Base-by-base conservation (phyloP, 2,113 vertebrate genomes). In the Bubalus kerabau region DNA sequence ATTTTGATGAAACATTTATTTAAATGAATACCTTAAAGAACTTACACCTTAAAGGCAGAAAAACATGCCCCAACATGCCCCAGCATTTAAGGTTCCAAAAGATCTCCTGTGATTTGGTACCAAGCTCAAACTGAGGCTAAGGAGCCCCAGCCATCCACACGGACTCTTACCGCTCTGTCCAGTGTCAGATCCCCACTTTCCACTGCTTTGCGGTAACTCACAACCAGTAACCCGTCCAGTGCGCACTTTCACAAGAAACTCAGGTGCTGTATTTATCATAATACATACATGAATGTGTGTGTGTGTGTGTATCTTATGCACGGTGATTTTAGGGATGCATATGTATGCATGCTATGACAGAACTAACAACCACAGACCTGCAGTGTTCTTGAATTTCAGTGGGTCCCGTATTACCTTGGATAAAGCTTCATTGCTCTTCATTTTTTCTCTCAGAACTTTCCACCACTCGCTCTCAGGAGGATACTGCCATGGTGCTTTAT, bases 401-500 rank as follows among this genome's bases (percentile, higher is more conserved):
- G 26, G 71, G 54, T 52, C 46, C 50, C 1, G 40, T 0, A 14
- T 52, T 98, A 99, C 99, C 99, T 99, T 99, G 14, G 99, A 99
- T 89, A 98, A 98, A 94, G 99, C 98, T 95, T 99, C 98, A 28
- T 99, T 99, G 95, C 95, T 98, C 80, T 94, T 98, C 64, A 99
- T 99, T 98, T 99, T 99, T 57, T 98, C 98, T 96, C 92, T 99
- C 26, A 99, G 98, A 1, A 11, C 98, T 91, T 95, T 97, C 99
- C 99, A 99, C 99, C 99, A 99, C 87, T 99, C 98, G 26, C 99
- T 98, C 92, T 99, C 97, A 81, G 98, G 96, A 62, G 99, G 99
- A 87, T 99, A 99, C n/a, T 98, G 99, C 99, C 99, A 99, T 4
- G 96, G 97, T 21, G 98, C 98, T 97, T 98, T 99, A 60, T 52